These are phyloP conservation scores for Lypha dubia DNA, from an alignment of 2,888 invertebrate genomes.

Conservation along the genomic window DNA sequence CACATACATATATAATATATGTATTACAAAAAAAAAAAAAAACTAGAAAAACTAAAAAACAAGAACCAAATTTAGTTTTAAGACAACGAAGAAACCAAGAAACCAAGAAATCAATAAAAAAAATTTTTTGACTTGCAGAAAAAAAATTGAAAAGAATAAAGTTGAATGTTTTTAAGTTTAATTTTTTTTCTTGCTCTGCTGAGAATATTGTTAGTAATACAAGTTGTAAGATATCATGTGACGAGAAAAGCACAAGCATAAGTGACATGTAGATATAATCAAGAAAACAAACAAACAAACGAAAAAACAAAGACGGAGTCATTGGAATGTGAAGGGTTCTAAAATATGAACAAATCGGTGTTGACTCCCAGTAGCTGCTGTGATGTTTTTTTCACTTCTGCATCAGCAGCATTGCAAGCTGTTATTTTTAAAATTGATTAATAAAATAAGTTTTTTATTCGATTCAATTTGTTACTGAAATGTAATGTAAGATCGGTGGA, in stretches of 20 bases:
- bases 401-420: no score
- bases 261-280: neutral
- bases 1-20: neutral
- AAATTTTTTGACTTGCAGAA: slow-evolving; percentile 30
- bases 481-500: no score
- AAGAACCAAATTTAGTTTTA: neutral
- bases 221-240: slow-evolving; percentile 18
- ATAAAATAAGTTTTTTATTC: no score
- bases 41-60: neutral
- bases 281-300: neutral
- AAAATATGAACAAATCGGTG: neutral
- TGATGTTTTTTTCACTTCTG: no score
- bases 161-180: slow-evolving; percentile 8
- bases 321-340: neutral
- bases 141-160: neutral
- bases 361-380: no score
- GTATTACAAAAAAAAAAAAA: neutral
- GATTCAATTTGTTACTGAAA: no score
- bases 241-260: slow-evolving; percentile 34
- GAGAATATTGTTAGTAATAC: slow-evolving; percentile 36
- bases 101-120: slow-evolving; percentile 63
- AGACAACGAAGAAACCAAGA: slow-evolving; percentile 20
- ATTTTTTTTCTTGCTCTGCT: neutral
- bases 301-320: neutral
- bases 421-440: no score